Evolutionary conservation across 2,888 invertebrate species (phyloP).

Genomic region (Uropetala carovei): DNA sequence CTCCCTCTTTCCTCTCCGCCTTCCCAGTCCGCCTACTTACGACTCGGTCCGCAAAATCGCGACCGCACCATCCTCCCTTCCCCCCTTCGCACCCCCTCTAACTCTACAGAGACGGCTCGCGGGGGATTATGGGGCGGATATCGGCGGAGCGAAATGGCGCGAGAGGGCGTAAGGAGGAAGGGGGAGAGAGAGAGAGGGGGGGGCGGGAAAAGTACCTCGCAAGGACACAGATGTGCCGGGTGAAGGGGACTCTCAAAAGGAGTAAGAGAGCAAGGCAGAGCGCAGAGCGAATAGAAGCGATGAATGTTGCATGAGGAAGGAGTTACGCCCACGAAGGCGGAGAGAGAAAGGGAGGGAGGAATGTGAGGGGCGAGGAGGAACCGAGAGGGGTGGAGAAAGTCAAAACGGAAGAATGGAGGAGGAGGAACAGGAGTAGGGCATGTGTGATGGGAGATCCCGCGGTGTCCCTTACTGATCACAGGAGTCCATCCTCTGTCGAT

Average conservation of each 20-base stretch:
- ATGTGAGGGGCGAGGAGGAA: background rate
- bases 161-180: too few species aligned
- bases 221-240: background rate
- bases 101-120: too few species aligned
- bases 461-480: slow-evolving; percentile 27
- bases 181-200: too few species aligned
- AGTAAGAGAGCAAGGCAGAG: background rate
- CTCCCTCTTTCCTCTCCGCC: background rate
- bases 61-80: too few species aligned
- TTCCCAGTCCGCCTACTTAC: background rate
- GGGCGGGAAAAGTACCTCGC: too few species aligned
- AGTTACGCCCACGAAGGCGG: background rate
- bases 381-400: background rate
- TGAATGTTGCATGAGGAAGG: background rate
- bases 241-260: background rate
- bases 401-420: background rate
- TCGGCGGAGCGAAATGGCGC: too few species aligned
- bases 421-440: background rate
- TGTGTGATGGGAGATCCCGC: slow-evolving; percentile 9
- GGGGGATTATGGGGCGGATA: too few species aligned
- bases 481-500: background rate
- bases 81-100: too few species aligned
- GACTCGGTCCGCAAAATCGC: too few species aligned
- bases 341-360: background rate
- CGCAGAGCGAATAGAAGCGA: too few species aligned